Base-by-base conservation (phyloP, 2,888 invertebrate species). In the Venustoraphidia nigricollis region DNA sequence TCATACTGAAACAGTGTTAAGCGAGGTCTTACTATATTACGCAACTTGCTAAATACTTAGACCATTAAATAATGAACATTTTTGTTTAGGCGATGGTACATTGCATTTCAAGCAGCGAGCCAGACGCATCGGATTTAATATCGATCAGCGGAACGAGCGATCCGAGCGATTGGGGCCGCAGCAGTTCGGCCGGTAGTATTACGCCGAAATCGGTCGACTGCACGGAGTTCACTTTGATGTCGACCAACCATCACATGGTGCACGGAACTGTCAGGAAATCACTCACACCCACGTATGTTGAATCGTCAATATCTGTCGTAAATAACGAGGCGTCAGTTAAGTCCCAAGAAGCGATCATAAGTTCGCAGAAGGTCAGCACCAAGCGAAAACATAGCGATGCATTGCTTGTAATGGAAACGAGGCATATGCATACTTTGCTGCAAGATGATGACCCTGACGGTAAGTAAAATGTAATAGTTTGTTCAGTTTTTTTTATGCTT, bases 71-170 rank as follows among this genome's bases (percentile, higher is more conserved):
- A 27, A 27, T 27, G 5, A 6, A 27, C 27, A 6, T 27, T 27
- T 27, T 27, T 27, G 27, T 62, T 43, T 68, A 80, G 81, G 80
- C 82, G 8, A 81, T 88, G 88, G 89, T 89, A 34, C 89, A 89
- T 62, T 89, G 87, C 62, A 83, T 89, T 52, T 88, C 89, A 36
- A 88, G 88, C 61, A 88, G 88, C 57, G 88, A 88, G 61, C 86
- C 82, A 35, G 87, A 87, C 60, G 74, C 76, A 2, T 75, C 74
- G 8, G 76, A 77, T 47, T 50, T 65, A 41, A 58, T 50, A 51
- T 52, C 53, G 9, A 38, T 45, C n/a, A 36, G 17, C 11, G 45
- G 45, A 57, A 52, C 48, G 13, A 45, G 36, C 43, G 47, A 50
- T 54, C 61, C 9, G 66, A 66, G 60, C 36, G 66, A 66, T 47